Conservation (phyloP, 2,797 vertebrate genomes). For the Coluber constrictor region DNA sequence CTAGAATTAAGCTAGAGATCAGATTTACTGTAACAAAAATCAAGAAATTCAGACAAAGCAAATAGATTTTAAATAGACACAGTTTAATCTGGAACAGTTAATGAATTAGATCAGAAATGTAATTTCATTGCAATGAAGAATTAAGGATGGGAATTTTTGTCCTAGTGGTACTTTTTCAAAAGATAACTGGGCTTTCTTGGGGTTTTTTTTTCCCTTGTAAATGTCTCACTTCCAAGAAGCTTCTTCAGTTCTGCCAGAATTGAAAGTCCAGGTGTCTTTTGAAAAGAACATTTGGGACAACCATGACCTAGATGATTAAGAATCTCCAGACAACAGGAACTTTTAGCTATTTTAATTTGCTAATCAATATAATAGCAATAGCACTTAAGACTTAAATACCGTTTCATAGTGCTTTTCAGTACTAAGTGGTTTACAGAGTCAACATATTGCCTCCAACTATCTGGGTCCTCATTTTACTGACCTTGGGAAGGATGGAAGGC, state of each 20-base stretch:
- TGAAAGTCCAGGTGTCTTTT: neutral
- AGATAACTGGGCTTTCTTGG: neutral
- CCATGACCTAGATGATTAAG: neutral
- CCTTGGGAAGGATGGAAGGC: neutral
- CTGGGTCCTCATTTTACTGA: neutral
- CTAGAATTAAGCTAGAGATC: neutral
- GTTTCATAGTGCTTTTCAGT: neutral
- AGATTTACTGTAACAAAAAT: neutral
- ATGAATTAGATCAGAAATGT: neutral
- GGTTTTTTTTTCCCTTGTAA: neutral
- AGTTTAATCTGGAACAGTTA: neutral
- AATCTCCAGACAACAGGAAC: neutral
- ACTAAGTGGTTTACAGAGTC: neutral
- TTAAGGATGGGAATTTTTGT: neutral
- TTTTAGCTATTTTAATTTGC: neutral
- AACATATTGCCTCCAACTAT: neutral
- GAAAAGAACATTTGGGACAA: neutral
- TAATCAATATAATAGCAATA: neutral
- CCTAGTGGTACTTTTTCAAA: neutral
- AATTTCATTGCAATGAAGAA: neutral
- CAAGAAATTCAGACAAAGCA: neutral
- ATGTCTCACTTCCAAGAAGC: neutral
- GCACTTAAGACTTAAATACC: neutral
- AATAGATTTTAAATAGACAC: neutral
- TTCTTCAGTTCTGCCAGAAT: neutral